phyloP scores from a whole-genome alignment of 2,113 vertebrate genomes.

The Dipodomys ordii region DNA sequence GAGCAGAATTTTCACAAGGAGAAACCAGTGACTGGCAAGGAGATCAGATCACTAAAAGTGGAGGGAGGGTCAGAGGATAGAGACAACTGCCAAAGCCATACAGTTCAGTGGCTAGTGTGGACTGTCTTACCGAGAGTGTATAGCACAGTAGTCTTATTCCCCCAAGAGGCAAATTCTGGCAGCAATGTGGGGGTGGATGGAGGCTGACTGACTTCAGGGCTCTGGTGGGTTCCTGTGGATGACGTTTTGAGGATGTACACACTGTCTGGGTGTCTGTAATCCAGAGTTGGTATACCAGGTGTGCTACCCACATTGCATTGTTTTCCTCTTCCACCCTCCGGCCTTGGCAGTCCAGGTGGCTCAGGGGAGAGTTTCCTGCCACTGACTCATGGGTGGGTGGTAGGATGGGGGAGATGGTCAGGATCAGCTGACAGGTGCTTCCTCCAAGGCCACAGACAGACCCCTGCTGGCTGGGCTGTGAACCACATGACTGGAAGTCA shows the following conservation, averaged over 20 bases:
- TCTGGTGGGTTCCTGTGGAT: neutral
- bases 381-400: neutral
- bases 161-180: neutral
- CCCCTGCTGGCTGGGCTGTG: neutral
- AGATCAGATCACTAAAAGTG: neutral
- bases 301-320: neutral
- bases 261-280: neutral
- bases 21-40: neutral
- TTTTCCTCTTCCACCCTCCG: neutral
- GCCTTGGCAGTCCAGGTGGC: neutral
- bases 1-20: neutral
- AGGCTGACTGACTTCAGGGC: neutral
- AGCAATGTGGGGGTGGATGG: neutral
- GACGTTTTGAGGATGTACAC: neutral
- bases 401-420: accelerated
- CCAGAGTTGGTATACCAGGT: conserved; percentile 18
- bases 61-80: neutral
- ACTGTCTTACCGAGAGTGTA: neutral
- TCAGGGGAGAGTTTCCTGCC: neutral
- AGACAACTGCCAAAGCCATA: neutral
- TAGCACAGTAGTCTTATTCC: neutral
- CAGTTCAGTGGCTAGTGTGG: neutral
- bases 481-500: neutral
- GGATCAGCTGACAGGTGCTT: neutral
- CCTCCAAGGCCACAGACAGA: neutral